Evolutionary conservation across 2,113 vertebrate species (phyloP).

Genomic region (Hiodon alosoides): DNA sequence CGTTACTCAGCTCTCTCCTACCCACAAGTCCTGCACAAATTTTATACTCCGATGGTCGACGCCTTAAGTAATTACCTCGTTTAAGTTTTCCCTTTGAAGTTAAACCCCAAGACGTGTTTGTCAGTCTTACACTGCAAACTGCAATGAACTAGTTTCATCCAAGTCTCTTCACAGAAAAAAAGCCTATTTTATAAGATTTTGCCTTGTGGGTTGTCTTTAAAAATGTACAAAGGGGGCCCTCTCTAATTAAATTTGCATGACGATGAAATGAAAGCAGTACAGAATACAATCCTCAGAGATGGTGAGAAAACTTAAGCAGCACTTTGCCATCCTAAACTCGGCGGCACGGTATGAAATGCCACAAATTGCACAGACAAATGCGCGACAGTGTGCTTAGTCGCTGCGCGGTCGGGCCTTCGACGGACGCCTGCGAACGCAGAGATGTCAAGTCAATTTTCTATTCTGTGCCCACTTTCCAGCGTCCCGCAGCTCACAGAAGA

Average conservation of each 20-base stretch:
- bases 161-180: background rate
- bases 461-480: too few species aligned
- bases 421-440: too few species aligned
- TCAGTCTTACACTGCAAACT: background rate
- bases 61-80: slow-evolving; percentile 3
- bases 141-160: background rate
- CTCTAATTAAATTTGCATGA: slow-evolving; percentile 5
- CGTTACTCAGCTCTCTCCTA: background rate
- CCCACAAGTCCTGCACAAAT: background rate
- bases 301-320: background rate
- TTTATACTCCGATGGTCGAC: background rate
- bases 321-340: too few species aligned
- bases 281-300: background rate
- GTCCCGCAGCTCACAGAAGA: too few species aligned
- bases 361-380: background rate
- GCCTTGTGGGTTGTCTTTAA: background rate
- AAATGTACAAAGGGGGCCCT: background rate
- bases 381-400: background rate
- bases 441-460: too few species aligned
- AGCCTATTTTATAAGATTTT: slow-evolving; percentile 7
- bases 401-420: too few species aligned
- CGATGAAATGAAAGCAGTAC: background rate
- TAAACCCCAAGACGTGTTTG: slow-evolving; percentile 10
- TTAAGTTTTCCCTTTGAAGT: slow-evolving; percentile 16
- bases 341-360: background rate